These are phyloP conservation scores for Drosophila sucinea DNA, from an alignment of 1,140 invertebrate species.

Conservation along the genomic window DNA sequence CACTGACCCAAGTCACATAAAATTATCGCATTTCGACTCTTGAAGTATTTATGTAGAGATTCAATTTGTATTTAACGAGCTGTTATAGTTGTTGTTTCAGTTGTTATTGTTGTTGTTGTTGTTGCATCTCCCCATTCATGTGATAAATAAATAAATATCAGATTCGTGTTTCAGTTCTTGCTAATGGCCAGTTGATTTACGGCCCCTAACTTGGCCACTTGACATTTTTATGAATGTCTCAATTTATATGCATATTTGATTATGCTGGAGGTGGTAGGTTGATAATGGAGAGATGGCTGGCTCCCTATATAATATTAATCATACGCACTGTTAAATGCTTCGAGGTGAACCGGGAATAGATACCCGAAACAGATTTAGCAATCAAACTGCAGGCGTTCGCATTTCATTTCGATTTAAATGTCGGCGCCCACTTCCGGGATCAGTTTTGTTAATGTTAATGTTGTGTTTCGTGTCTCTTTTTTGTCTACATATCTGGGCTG, in stretches of 20 bases:
- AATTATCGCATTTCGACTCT: neutral
- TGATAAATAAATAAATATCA: constrained; percentile 45
- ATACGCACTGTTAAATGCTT: constrained; percentile 60
- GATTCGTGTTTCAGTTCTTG: constrained; percentile 11
- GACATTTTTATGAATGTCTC: constrained; percentile 72
- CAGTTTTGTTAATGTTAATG: constrained; percentile 29
- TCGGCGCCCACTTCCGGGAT: constrained; percentile 70
- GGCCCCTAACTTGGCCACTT: constrained; percentile 35
- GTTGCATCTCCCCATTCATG: constrained; percentile 19
- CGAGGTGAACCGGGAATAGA: constrained; percentile 47
- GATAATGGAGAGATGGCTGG: constrained; percentile 22
- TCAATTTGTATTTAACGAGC: constrained; percentile 52
- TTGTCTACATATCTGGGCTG: neutral
- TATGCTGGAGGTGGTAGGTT: constrained; percentile 42
- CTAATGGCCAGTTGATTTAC: constrained; percentile 73
- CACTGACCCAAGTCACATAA: neutral
- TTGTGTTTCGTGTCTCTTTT: constrained; percentile 7
- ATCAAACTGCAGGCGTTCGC: constrained; percentile 65
- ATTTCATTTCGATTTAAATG: constrained; percentile 63
- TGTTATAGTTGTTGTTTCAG: constrained; percentile 40
- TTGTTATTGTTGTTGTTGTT: constrained; percentile 21
- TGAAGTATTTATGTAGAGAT: neutral
- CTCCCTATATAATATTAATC: constrained; percentile 53
- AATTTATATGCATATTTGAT: constrained; percentile 72
- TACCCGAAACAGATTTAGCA: constrained; percentile 46